These are phyloP conservation scores for Cryptoblepharus egeriae DNA, from an alignment of 2,797 vertebrate genomes.

Conservation along the genomic window DNA sequence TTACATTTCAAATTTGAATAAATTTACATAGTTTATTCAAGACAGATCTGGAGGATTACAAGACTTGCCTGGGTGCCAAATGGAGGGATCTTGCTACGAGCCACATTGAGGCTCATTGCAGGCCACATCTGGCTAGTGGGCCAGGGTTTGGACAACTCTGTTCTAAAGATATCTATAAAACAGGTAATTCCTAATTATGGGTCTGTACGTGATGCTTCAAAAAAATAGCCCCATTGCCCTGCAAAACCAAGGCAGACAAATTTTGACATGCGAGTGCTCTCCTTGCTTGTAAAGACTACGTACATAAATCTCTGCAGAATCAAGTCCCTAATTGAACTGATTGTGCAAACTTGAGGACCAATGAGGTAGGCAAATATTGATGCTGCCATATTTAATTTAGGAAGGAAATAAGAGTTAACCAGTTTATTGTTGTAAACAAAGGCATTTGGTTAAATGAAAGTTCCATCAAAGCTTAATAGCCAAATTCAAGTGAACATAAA, in stretches of 20 bases:
- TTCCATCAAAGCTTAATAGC: constrained; percentile 67
- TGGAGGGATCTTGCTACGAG: too few species aligned
- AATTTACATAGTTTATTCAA: too few species aligned
- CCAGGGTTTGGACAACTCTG: too few species aligned
- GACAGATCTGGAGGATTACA: too few species aligned
- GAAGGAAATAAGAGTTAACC: constrained; percentile 61
- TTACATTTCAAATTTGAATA: too few species aligned
- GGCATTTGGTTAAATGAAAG: constrained; percentile 67
- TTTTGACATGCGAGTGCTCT: neutral
- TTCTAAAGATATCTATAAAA: neutral
- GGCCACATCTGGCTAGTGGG: too few species aligned
- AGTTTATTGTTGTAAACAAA: constrained; percentile 56
- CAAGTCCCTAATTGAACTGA: constrained; percentile 40
- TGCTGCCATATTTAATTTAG: constrained; percentile 59
- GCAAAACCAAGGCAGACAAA: neutral
- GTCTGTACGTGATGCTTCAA: neutral
- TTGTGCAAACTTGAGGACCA: constrained; percentile 43
- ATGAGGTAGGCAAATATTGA: constrained; percentile 46
- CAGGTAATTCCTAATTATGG: neutral
- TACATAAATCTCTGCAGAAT: constrained; percentile 34
- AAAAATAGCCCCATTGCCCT: neutral
- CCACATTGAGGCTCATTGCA: too few species aligned
- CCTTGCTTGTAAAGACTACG: neutral
- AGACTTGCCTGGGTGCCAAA: too few species aligned
- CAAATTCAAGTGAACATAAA: constrained; percentile 72